Evolutionary conservation across 2,797 vertebrate genomes (phyloP).

Genomic region (Chloroceryle inda): DNA sequence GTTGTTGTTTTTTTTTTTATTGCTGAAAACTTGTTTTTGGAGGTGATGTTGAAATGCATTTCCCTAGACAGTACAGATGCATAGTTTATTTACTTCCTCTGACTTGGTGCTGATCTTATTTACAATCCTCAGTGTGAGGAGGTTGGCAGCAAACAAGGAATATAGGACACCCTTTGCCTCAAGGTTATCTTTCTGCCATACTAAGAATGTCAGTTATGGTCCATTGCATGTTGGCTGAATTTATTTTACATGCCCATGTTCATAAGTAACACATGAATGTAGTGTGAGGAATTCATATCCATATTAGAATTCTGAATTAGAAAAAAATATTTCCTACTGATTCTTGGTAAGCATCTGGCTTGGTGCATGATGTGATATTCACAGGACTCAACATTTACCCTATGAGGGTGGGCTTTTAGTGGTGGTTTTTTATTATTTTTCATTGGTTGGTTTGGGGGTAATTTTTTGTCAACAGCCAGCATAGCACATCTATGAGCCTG

Average conservation of each 20-base stretch:
- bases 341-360: neutral
- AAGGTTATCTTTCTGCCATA: neutral
- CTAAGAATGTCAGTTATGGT: neutral
- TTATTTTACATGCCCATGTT: constrained; percentile 3
- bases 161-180: constrained; percentile 34
- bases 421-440: neutral
- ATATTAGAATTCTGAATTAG: neutral
- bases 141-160: constrained; percentile 1
- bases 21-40: neutral
- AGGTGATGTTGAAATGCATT: neutral
- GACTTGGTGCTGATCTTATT: neutral
- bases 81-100: neutral
- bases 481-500: neutral
- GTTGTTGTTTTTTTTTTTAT: neutral
- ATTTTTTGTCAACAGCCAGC: neutral
- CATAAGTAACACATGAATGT: neutral
- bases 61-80: neutral
- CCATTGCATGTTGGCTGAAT: neutral
- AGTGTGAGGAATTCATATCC: neutral
- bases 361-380: neutral
- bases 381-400: neutral
- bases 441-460: neutral
- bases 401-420: neutral
- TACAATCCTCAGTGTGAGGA: neutral
- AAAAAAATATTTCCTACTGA: neutral